These are phyloP conservation scores for Leiothrix lutea DNA, from an alignment of 2,113 vertebrate genomes.

Conservation along the genomic window DNA sequence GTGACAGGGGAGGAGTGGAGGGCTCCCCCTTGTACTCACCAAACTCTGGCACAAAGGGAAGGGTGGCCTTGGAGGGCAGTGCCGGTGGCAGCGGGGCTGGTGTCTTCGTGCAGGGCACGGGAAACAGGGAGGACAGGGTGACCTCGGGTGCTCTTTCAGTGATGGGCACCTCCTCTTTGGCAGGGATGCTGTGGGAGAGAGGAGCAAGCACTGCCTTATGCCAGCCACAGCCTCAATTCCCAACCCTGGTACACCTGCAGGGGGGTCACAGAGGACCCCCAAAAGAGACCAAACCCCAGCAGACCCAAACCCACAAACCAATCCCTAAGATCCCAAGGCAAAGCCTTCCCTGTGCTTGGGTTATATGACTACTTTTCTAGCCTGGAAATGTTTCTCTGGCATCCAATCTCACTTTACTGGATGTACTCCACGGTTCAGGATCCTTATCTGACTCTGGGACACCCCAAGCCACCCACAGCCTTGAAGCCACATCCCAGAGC, in stretches of 20 bases:
- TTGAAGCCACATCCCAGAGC: neutral
- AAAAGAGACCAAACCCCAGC: neutral
- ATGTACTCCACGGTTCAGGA: fast-evolving
- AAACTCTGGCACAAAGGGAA: neutral
- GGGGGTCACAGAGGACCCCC: neutral
- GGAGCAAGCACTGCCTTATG: neutral
- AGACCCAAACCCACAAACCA: neutral
- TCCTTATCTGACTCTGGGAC: neutral
- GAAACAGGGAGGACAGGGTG: neutral
- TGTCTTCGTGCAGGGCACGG: neutral
- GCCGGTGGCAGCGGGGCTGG: fast-evolving
- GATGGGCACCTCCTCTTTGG: neutral
- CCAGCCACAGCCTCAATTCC: neutral
- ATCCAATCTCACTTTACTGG: neutral
- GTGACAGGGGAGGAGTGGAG: neutral
- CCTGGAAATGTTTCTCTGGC: neutral
- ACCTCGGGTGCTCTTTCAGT: fast-evolving
- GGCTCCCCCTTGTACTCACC: neutral
- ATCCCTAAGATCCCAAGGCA: neutral
- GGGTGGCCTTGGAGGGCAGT: neutral
- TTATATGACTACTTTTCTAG: neutral
- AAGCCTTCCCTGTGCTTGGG: neutral
- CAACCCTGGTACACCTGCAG: neutral
- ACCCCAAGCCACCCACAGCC: neutral
- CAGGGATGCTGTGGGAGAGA: neutral